Percentiles rank a stretch among this genome's conserved stretches.
Evolutionary conservation across 2,888 invertebrate species (phyloP).

Genomic region (Orthosia gracilis): DNA sequence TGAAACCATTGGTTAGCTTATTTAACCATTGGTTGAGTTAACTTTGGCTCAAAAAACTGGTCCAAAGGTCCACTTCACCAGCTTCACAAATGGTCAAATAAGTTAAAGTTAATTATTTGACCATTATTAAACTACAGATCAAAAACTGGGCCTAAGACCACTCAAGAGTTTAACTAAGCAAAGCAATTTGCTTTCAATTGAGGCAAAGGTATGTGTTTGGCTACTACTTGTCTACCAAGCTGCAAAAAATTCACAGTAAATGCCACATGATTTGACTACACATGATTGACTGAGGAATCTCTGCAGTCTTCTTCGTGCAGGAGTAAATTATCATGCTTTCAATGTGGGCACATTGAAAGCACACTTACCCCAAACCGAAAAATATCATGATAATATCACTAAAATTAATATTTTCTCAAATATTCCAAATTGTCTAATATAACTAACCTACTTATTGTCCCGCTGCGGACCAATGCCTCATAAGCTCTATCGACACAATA

Average conservation of each 20-base stretch:
- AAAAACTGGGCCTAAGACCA: not conserved
- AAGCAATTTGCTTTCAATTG: constrained; percentile 5
- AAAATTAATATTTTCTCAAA: not conserved
- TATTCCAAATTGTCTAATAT: not conserved
- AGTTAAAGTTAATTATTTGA: too few species aligned
- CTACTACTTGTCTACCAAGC: not conserved
- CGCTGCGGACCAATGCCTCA: not conserved
- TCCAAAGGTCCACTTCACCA: too few species aligned
- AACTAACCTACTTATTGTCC: not conserved
- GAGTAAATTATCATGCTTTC: not conserved
- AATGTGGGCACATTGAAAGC: not conserved
- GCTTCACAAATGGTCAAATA: too few species aligned
- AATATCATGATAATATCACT: not conserved
- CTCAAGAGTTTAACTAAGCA: constrained; percentile 23
- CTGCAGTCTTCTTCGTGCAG: too few species aligned
- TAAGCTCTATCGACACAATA: too few species aligned
- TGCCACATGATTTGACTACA: not conserved
- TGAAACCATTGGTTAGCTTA: too few species aligned
- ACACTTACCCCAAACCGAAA: not conserved
- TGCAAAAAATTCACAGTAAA: not conserved
- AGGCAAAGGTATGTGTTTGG: not conserved
- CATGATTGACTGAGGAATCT: not conserved
- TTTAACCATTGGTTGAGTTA: too few species aligned
- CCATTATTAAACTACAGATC: too few species aligned
- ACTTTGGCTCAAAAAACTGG: too few species aligned